Percentiles rank a stretch among this genome's conserved stretches.
These are phyloP conservation scores for Xylocopa sonorina DNA, from an alignment of 1,140 invertebrate genomes.

Conservation along the genomic window DNA sequence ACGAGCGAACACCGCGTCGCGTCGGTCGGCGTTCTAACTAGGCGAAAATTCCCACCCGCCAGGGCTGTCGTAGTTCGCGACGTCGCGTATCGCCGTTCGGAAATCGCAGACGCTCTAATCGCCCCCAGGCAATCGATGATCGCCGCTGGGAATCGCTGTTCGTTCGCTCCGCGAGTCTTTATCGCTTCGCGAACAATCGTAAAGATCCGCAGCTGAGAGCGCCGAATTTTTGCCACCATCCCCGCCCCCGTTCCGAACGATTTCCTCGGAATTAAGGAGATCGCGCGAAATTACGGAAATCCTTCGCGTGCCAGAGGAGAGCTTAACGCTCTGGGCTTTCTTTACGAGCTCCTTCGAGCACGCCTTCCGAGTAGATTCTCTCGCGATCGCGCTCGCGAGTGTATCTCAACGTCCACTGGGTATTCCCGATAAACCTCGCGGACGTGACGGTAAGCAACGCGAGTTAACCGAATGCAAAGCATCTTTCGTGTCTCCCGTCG, in stretches of 20 bases:
- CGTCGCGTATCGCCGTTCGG: constrained; percentile 21
- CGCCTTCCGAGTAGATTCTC: background rate
- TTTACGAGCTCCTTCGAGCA: constrained; percentile 4
- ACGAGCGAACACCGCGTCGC: constrained; percentile 32
- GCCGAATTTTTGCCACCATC: constrained; percentile 7
- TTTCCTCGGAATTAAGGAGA: constrained; percentile 19
- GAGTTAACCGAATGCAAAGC: too few species aligned
- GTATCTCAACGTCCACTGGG: too few species aligned
- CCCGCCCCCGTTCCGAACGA: background rate
- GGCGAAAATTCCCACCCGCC: constrained; percentile 19
- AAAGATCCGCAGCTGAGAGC: constrained; percentile 12
- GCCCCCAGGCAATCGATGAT: background rate
- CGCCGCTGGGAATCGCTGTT: background rate
- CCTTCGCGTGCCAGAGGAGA: constrained; percentile 2
- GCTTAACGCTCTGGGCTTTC: background rate
- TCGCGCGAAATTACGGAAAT: constrained; percentile 26
- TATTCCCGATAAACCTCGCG: too few species aligned
- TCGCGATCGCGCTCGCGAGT: background rate
- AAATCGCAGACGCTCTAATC: background rate
- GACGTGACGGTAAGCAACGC: too few species aligned
- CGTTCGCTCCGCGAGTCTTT: background rate
- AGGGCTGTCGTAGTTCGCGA: background rate
- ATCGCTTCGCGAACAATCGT: background rate
- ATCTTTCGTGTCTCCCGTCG: too few species aligned
- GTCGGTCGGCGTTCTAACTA: constrained; percentile 4